A percentile compares a stretch with the other conserved stretches of the same genome.
Evolutionary conservation across 1,140 invertebrate species (phyloP).

Genomic region (Aradophagus sp.): DNA sequence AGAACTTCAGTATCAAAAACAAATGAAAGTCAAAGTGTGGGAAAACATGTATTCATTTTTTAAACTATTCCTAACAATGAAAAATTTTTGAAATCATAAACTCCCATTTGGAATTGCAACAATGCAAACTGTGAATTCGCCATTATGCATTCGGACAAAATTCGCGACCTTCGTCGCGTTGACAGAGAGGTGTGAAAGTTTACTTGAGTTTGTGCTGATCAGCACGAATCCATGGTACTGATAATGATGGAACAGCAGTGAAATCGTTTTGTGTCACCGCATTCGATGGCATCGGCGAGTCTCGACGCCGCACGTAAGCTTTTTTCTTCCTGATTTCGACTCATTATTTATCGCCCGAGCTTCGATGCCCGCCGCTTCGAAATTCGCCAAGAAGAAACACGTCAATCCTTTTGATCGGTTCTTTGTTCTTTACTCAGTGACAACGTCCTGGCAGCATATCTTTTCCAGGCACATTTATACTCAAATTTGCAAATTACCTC

Average conservation of each 20-base stretch:
- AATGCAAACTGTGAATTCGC: conserved; percentile 34
- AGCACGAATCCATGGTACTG: conserved; percentile 36
- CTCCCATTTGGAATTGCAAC: neutral
- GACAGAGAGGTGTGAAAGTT: conserved; percentile 58
- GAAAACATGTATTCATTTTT: no score
- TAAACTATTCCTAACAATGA: no score
- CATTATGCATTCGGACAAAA: conserved; percentile 51
- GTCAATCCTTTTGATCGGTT: conserved; percentile 11
- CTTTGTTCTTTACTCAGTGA: conserved; percentile 33
- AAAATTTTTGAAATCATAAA: no score
- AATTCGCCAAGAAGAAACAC: conserved; percentile 28
- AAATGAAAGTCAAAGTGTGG: no score
- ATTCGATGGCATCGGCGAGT: conserved; percentile 33
- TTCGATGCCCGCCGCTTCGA: conserved; percentile 31
- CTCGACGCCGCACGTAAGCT: conserved; percentile 27
- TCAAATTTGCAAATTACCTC: neutral
- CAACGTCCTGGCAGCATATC: no score
- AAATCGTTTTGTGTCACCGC: conserved; percentile 16
- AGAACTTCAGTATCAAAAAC: no score
- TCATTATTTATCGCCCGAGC: conserved; percentile 16
- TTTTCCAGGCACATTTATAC: no score
- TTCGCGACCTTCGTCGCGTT: conserved; percentile 57
- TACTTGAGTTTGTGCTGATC: conserved; percentile 52
- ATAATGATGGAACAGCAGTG: conserved; percentile 36
- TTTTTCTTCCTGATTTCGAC: conserved; percentile 7